phyloP scores from a whole-genome alignment of 2,888 invertebrate species.

The Mycalesis mineus region DNA sequence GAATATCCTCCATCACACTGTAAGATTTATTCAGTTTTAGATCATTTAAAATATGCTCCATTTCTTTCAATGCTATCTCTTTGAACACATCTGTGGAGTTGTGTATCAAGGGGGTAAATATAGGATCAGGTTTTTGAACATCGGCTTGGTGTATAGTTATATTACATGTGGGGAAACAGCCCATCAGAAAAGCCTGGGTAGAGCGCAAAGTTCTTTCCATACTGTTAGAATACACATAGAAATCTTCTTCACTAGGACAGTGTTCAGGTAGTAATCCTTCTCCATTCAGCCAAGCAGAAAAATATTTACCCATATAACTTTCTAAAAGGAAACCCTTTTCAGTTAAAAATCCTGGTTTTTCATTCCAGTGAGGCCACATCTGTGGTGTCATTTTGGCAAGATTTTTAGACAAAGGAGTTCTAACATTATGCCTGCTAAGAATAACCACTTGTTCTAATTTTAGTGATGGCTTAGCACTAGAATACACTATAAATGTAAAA shows the following conservation, averaged over 20 bases:
- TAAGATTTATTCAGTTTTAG: slow-evolving; percentile 49
- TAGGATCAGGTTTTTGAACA: slow-evolving; percentile 41
- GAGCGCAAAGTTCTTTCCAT: slow-evolving; percentile 58
- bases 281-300: slow-evolving; percentile 40
- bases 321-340: slow-evolving; percentile 53
- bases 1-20: slow-evolving; percentile 45
- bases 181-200: slow-evolving; percentile 52
- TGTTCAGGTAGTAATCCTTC: slow-evolving; percentile 37
- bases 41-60: slow-evolving; percentile 43
- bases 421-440: slow-evolving; percentile 57
- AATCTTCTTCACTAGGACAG: slow-evolving; percentile 49
- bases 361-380: slow-evolving; percentile 54
- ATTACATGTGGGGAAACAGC: slow-evolving; percentile 56
- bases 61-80: slow-evolving; percentile 43
- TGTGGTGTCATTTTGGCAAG: slow-evolving; percentile 47
- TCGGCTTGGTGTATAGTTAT: slow-evolving; percentile 48
- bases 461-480: slow-evolving; percentile 11
- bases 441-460: slow-evolving; percentile 50
- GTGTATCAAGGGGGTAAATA: slow-evolving; percentile 59
- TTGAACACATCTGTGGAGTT: slow-evolving; percentile 48
- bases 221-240: slow-evolving; percentile 60
- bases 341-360: slow-evolving; percentile 53
- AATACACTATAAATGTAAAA: slow-evolving; percentile 18
- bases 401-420: slow-evolving; percentile 54
- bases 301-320: slow-evolving; percentile 50